Evolutionary conservation across 1,140 invertebrate genomes (phyloP).

Genomic region (Sipha flava): DNA sequence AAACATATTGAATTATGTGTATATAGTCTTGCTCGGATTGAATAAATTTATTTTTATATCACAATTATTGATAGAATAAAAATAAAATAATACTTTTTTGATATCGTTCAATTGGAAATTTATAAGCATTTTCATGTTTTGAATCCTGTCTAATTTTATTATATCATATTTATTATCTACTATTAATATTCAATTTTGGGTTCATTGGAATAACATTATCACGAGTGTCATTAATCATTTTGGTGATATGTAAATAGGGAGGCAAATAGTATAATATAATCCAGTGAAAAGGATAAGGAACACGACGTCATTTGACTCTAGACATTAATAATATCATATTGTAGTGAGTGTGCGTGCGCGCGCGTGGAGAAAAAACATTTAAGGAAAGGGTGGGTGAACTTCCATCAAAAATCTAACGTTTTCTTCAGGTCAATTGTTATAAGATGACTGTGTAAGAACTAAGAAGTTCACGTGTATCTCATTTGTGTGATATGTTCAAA

Average conservation of each 20-base stretch:
- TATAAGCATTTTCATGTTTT: too few species aligned
- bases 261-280: neutral
- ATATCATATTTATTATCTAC: too few species aligned
- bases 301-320: neutral
- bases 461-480: neutral
- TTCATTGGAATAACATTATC: neutral
- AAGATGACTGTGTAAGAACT: neutral
- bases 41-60: too few species aligned
- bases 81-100: too few species aligned
- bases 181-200: neutral
- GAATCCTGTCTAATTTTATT: too few species aligned
- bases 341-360: too few species aligned
- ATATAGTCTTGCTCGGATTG: too few species aligned
- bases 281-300: neutral
- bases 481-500: neutral
- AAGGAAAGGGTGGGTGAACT: neutral
- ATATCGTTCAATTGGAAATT: too few species aligned
- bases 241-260: neutral
- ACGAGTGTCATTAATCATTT: neutral
- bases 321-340: neutral
- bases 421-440: neutral
- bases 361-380: neutral
- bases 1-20: too few species aligned
- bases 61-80: too few species aligned
- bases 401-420: neutral